These are phyloP conservation scores for Trimorus sp. DNA, from an alignment of 2,888 invertebrate species.

Conservation along the genomic window DNA sequence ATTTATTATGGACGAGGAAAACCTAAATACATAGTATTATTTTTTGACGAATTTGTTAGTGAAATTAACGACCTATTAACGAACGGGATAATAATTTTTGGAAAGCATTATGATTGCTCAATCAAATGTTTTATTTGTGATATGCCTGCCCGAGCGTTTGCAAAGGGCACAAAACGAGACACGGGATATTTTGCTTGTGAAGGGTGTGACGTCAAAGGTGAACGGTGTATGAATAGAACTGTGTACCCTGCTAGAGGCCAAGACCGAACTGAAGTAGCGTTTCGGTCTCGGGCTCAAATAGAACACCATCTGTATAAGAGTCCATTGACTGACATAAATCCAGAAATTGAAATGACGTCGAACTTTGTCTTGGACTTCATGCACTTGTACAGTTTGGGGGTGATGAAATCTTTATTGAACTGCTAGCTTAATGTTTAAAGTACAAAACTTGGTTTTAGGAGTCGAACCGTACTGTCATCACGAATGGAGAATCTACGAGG, in stretches of 20 bases:
- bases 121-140: slow-evolving; percentile 63
- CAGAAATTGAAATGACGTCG: slow-evolving; percentile 34
- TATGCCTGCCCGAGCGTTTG: slow-evolving; percentile 57
- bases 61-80: slow-evolving; percentile 51
- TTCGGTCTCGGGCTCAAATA: slow-evolving; percentile 39
- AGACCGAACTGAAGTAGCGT: slow-evolving; percentile 46
- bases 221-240: slow-evolving; percentile 18
- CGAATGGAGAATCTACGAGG: slow-evolving; percentile 23
- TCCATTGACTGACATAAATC: slow-evolving; percentile 38
- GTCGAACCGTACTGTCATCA: slow-evolving; percentile 5
- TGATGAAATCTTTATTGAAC: slow-evolving; percentile 44
- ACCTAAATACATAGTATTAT: slow-evolving; percentile 36
- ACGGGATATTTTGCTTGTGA: slow-evolving; percentile 63
- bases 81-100: slow-evolving; percentile 37
- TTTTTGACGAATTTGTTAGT: slow-evolving; percentile 47
- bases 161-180: slow-evolving; percentile 63
- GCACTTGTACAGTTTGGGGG: slow-evolving; percentile 30
- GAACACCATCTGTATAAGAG: slow-evolving; percentile 40
- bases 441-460: not conserved
- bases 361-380: slow-evolving; percentile 56
- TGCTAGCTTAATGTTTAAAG: slow-evolving; percentile 24
- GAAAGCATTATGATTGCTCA: slow-evolving; percentile 30
- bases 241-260: slow-evolving; percentile 35
- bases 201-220: slow-evolving; percentile 53
- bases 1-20: not conserved